phyloP scores from a whole-genome alignment of 1,140 invertebrate genomes.

The Drosophila funebris region DNA sequence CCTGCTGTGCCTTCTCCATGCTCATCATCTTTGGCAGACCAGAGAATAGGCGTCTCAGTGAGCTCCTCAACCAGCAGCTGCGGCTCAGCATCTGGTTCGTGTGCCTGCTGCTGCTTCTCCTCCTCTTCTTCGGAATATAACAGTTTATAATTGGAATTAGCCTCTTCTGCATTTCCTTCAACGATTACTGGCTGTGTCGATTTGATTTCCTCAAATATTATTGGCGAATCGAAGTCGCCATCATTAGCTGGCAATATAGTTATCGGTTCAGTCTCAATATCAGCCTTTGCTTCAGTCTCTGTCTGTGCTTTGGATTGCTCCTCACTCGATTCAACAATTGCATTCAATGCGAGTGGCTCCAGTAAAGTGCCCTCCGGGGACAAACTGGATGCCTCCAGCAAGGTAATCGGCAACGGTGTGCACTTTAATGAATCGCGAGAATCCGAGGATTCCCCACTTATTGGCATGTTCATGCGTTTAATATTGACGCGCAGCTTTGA shows the following conservation, averaged over 20 bases:
- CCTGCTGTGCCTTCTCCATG: not conserved
- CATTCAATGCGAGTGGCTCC: not conserved
- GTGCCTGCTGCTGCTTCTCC: not conserved
- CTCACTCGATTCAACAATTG: not conserved
- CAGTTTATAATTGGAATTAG: not conserved
- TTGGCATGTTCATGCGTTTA: conserved; percentile 50
- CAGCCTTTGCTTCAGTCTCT: not conserved
- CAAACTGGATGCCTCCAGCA: too few relatives aligned
- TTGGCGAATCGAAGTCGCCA: conserved; percentile 24
- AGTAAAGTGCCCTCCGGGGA: not conserved
- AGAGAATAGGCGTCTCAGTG: not conserved
- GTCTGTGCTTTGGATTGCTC: not conserved
- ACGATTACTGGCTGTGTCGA: not conserved
- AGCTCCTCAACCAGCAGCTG: not conserved
- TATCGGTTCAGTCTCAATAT: conserved; percentile 19
- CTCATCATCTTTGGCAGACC: not conserved
- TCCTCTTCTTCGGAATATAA: conserved; percentile 14
- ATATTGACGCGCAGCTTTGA: conserved; percentile 55
- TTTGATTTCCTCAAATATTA: conserved; percentile 5
- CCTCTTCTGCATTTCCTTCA: not conserved
- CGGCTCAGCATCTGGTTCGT: too few relatives aligned
- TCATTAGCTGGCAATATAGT: not conserved
- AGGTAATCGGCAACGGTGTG: too few relatives aligned
- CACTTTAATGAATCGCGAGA: conserved; percentile 19
- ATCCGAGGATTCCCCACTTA: conserved; percentile 21